These are phyloP conservation scores for Sphaeridia pumilis DNA, from an alignment of 2,888 invertebrate genomes.

Conservation along the genomic window DNA sequence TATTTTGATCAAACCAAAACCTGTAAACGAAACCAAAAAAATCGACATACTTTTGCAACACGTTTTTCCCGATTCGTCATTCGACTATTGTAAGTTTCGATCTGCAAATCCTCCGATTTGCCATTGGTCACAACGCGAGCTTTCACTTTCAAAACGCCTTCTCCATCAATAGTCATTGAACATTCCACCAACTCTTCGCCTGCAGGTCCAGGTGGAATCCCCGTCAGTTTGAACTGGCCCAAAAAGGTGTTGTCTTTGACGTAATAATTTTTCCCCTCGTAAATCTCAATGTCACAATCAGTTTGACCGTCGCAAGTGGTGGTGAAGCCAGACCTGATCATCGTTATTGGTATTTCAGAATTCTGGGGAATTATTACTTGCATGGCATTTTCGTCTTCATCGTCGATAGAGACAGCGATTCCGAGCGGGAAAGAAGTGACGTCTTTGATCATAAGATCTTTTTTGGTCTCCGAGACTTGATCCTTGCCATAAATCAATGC, in stretches of 20 bases:
- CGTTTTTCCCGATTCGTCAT: slow-evolving; percentile 53
- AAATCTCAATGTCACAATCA: slow-evolving; percentile 53
- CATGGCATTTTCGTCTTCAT: slow-evolving; percentile 61
- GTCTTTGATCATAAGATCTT: slow-evolving; percentile 51
- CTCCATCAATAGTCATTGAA: slow-evolving; percentile 79
- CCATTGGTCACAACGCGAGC: slow-evolving; percentile 86
- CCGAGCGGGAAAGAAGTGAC: slow-evolving; percentile 57
- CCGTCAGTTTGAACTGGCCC: slow-evolving; percentile 91
- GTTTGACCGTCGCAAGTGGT: slow-evolving; percentile 58
- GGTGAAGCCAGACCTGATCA: slow-evolving; percentile 48
- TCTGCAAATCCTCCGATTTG: slow-evolving; percentile 71
- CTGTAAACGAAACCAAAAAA: no score
- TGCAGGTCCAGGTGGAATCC: slow-evolving; percentile 85
- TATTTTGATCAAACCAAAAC: no score
- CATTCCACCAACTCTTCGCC: slow-evolving; percentile 82
- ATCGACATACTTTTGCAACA: slow-evolving; percentile 26
- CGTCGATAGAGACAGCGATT: slow-evolving; percentile 58
- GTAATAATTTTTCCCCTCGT: slow-evolving; percentile 90
- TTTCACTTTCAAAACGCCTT: slow-evolving; percentile 90
- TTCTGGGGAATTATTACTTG: slow-evolving; percentile 54
- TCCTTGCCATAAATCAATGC: no score
- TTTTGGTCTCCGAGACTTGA: no score
- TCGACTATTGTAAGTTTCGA: slow-evolving; percentile 51
- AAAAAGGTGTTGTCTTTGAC: slow-evolving; percentile 88
- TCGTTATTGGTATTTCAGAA: slow-evolving; percentile 52